Base-by-base conservation (phyloP, 2,113 vertebrate species). In the Nannospalax galili region DNA sequence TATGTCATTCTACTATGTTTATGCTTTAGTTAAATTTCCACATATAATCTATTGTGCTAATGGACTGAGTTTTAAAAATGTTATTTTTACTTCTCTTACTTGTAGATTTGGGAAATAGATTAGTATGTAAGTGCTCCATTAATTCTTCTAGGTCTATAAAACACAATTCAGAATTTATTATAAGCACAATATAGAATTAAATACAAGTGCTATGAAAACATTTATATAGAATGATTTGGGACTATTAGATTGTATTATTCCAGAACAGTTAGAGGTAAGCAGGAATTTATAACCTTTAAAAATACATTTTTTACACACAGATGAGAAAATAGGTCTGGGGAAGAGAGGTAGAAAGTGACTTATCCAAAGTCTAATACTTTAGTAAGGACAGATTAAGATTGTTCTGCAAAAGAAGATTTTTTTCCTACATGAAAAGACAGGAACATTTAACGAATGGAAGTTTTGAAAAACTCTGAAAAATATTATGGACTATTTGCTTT, bases 201-300 rank as follows among this genome's bases (percentile, higher is more conserved):
- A 92, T 72, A 62, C 12, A 95, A 94, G 14, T 91, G 40, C 28
- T 84, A 42, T 95, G 60, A 92, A 95, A 95, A 91, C 45, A 69
- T n/a, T 84, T 77, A 75, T 93, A 77, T 69, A 42, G 65, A 87
- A 90, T 80, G 4, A 81, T 48, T 78, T 93, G 42, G 35, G 30
- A 74, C 35, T 35, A 19, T 45, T 22, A 30, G 3, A 45, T 92
- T 28, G 64, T 95, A 64, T 84, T 90, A 72, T 74, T 95, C 2
- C n/a, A 90, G 67, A 81, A 88, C 16, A 88, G 14, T 75, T 62
- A 87, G 9, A n/a, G 22, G 52, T 40, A 85, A 70, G 48, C 72
- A 60, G 12, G 32, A 84, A 90, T 9, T 90, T 56, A 73, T 14
- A 92, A 58, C 19, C n/a, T n/a, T 42, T 93, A 78, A 26, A 35